These are phyloP conservation scores for Zoanthus solanderi DNA, from an alignment of 92 coral and sea anemone species.

Conservation along the genomic window DNA sequence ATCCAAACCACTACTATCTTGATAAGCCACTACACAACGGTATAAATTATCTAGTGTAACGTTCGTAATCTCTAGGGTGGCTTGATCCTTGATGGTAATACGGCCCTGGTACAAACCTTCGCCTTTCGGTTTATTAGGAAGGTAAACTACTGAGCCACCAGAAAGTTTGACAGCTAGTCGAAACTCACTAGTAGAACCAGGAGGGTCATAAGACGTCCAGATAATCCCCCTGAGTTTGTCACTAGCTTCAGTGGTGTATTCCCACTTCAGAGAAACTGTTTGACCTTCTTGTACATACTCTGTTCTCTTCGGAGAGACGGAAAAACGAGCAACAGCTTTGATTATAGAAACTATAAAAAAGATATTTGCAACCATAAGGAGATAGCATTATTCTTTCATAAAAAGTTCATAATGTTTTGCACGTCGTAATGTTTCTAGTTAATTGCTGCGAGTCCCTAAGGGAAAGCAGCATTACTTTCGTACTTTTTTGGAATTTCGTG, in stretches of 20 bases:
- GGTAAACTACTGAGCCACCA: not conserved
- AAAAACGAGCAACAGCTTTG: not conserved
- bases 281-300: not conserved
- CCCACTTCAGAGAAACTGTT: not conserved
- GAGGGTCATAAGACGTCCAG: not conserved
- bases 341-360: too few species aligned
- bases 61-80: not conserved
- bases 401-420: too few species aligned
- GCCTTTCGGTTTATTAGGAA: not conserved
- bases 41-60: not conserved
- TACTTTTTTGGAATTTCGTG: not conserved
- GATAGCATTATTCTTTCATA: not conserved
- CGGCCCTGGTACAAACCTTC: not conserved
- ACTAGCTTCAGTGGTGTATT: not conserved
- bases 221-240: not conserved
- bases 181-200: not conserved
- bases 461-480: too few species aligned
- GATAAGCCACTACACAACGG: not conserved
- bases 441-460: too few species aligned
- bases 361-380: not conserved
- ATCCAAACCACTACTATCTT: not conserved
- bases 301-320: not conserved
- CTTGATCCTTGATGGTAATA: not conserved
- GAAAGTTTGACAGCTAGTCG: not conserved
- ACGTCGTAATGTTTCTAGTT: too few species aligned